Evolutionary conservation across 1,140 invertebrate genomes (phyloP).

Genomic region (Hyles euphorbiae): DNA sequence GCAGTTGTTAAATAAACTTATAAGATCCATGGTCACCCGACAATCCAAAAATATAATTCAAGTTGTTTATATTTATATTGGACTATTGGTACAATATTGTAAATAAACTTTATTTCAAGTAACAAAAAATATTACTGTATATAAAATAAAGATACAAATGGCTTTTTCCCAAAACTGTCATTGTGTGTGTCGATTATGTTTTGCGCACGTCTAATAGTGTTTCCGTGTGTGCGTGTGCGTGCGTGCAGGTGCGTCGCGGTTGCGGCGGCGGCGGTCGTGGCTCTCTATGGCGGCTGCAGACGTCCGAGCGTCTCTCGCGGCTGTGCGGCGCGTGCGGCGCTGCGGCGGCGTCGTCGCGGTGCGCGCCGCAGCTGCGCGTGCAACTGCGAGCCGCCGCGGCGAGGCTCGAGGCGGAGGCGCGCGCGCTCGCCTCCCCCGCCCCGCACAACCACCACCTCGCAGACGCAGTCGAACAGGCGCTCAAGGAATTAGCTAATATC

Average conservation of each 20-base stretch:
- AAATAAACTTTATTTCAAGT: too few relatives aligned
- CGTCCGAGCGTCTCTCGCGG: slow-evolving; percentile 88
- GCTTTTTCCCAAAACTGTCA: too few relatives aligned
- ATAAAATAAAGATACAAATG: too few relatives aligned
- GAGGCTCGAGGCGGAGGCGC: slow-evolving; percentile 86
- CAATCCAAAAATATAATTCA: too few relatives aligned
- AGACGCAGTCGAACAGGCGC: slow-evolving; percentile 48
- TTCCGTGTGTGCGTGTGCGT: not conserved
- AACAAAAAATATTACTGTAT: too few relatives aligned
- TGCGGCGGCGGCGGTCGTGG: slow-evolving; percentile 61
- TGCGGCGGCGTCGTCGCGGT: slow-evolving; percentile 84
- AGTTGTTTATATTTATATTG: too few relatives aligned
- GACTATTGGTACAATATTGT: too few relatives aligned
- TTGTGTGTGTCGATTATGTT: too few relatives aligned
- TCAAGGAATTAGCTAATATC: slow-evolving; percentile 45
- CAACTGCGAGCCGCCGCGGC: slow-evolving; percentile 91
- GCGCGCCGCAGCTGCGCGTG: slow-evolving; percentile 89
- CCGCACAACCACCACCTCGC: slow-evolving; percentile 42
- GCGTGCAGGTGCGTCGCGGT: slow-evolving; percentile 1
- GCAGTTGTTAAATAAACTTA: too few relatives aligned
- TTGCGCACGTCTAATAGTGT: not conserved
- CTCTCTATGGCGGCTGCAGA: slow-evolving; percentile 81
- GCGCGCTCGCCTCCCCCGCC: slow-evolving; percentile 65
- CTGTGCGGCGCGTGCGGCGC: slow-evolving; percentile 86
- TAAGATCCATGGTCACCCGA: too few relatives aligned